Evolutionary conservation across 2,113 vertebrate genomes (phyloP).

Genomic region (Nannospalax galili): DNA sequence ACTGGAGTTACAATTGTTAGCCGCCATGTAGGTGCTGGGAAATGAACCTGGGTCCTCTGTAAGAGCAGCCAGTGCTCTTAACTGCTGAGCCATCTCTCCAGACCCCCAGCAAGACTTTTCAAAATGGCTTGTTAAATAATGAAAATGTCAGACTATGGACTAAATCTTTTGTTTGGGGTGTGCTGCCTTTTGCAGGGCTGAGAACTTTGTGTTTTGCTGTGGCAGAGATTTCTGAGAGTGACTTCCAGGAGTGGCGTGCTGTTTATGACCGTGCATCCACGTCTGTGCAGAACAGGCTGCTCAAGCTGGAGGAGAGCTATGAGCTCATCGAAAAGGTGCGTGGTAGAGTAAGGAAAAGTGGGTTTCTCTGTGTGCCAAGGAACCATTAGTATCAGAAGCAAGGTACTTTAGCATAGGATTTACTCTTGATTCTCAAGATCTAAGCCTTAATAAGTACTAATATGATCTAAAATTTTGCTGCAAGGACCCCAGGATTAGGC

Average conservation of each 20-base stretch:
- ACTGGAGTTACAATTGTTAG: too few relatives aligned
- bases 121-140: background rate
- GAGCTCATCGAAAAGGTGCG: constrained; percentile 97
- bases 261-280: constrained; percentile 92
- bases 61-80: too few relatives aligned
- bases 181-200: constrained; percentile 87
- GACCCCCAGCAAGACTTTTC: too few relatives aligned
- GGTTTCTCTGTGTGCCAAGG: background rate
- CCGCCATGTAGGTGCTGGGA: too few relatives aligned
- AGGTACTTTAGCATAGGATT: background rate
- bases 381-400: background rate
- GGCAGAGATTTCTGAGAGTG: constrained; percentile 93
- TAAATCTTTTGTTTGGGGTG: background rate
- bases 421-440: background rate
- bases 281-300: constrained; percentile 94
- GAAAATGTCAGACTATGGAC: background rate
- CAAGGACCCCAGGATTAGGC: background rate
- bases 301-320: constrained; percentile 98
- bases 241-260: constrained; percentile 94
- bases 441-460: background rate
- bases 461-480: background rate
- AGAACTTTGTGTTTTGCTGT: constrained; percentile 97
- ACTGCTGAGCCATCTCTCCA: too few relatives aligned
- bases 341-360: background rate
- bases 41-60: too few relatives aligned